Base-by-base conservation (phyloP, 1,140 invertebrate genomes). In the Choristoneura fumiferana region DNA sequence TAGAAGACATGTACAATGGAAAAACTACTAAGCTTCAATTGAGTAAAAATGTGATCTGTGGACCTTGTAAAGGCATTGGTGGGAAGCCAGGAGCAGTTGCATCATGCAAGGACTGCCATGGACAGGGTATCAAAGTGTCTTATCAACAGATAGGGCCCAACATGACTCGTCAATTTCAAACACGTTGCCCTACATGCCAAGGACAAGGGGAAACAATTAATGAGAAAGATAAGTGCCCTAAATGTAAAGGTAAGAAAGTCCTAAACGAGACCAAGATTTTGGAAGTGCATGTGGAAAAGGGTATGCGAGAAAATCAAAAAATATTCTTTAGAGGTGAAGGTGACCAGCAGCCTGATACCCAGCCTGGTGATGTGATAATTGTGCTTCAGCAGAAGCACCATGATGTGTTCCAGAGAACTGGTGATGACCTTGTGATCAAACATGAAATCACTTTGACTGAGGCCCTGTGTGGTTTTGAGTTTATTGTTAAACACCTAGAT, bases 1-100 rank as follows among this genome's bases (percentile, higher is more conserved):
- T 99, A 57, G 96, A 98, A 87, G 96, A 98, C 76, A 89, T 99
- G 70, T 99, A 98, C 78, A 95, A 96, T 89, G 98, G 97, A 1
- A 94, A 95, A 83, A 94, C 94, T 6, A 91, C 95, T 14, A 96
- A 95, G 78, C 86, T 98, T 54, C 94, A 97, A 65, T 89, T 98
- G 40, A 95, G 94, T 78, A 96, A 97, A 83, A 96, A 96, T 90
- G 93, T 97, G 0, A 94, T 97, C 60, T 99, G 98, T 89, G 84
- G 85, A 10, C 92, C 92, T 73, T 99, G 98, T 90, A 92, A 94
- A 63, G 98, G 97, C 76, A 91, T 92, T 58, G 97, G 97, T 14
- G 95, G 95, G 8, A 96, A 96, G 77, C 93, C 94, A 71, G 95
- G 94, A 58, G 85, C 92, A 55, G 91, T 93, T 18, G 89, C 92